Evolutionary conservation across 2,888 invertebrate genomes (phyloP).

Genomic region (Nycteola revayana): DNA sequence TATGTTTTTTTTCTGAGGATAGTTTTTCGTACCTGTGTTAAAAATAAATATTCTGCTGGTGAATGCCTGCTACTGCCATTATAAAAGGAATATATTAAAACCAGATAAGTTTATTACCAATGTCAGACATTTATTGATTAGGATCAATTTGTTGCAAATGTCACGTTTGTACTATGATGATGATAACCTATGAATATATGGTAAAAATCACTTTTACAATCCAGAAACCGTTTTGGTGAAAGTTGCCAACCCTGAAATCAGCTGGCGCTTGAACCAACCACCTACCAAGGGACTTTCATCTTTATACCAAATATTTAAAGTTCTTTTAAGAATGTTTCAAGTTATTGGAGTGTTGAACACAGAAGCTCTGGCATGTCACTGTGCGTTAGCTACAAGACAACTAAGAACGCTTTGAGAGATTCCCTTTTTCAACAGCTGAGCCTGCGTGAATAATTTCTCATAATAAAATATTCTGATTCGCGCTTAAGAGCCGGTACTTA

Average conservation of each 20-base stretch:
- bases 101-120: not conserved
- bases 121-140: not conserved
- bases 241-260: conserved; percentile 31
- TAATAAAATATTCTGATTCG: too few species aligned
- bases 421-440: conserved; percentile 61
- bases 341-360: conserved; percentile 11
- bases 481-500: too few species aligned
- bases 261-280: conserved; percentile 2
- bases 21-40: conserved; percentile 24
- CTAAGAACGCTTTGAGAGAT: conserved; percentile 41
- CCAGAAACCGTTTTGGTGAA: too few species aligned
- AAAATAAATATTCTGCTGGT: not conserved
- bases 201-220: too few species aligned
- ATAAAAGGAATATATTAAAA: too few species aligned
- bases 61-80: too few species aligned
- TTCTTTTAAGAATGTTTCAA: not conserved
- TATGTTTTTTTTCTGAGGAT: conserved; percentile 26
- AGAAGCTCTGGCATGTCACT: conserved; percentile 37
- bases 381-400: conserved; percentile 39
- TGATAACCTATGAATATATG: too few species aligned
- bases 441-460: conserved; percentile 53
- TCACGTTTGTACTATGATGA: too few species aligned
- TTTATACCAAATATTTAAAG: conserved; percentile 6
- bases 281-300: conserved; percentile 12
- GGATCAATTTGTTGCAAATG: too few species aligned